phyloP scores from a whole-genome alignment of 2,888 invertebrate genomes.

The Sepiola atlantica region DNA sequence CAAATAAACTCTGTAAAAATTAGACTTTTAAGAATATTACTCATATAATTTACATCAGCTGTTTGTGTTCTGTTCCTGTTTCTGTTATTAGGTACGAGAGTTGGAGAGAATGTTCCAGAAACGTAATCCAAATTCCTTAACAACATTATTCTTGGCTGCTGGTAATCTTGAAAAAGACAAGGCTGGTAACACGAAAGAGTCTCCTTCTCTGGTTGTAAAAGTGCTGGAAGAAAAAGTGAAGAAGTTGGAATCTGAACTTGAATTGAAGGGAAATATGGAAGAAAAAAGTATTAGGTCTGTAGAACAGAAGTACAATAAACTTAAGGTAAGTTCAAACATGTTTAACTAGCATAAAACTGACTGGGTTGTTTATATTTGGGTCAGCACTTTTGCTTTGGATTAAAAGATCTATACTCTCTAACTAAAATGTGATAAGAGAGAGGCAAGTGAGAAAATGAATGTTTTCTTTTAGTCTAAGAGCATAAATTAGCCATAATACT shows the following conservation, averaged over 20 bases:
- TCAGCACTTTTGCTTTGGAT: no score
- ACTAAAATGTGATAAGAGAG: no score
- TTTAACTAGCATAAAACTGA: no score
- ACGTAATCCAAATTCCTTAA: slow-evolving; percentile 72
- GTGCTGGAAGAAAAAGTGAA: slow-evolving; percentile 68
- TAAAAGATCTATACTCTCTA: no score
- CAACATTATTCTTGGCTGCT: slow-evolving; percentile 72
- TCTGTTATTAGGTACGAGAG: slow-evolving; percentile 67
- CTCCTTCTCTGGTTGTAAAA: slow-evolving; percentile 56
- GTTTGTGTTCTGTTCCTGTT: neutral
- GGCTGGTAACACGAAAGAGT: slow-evolving; percentile 54
- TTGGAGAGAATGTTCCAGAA: slow-evolving; percentile 72
- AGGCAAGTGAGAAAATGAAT: no score
- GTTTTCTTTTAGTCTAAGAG: no score
- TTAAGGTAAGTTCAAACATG: slow-evolving; percentile 64
- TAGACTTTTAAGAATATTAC: no score
- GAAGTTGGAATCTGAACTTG: slow-evolving; percentile 70
- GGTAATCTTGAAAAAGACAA: slow-evolving; percentile 53
- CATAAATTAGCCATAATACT: no score
- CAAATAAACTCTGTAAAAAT: neutral
- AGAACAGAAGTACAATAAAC: slow-evolving; percentile 72
- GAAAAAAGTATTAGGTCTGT: slow-evolving; percentile 66
- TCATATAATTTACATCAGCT: neutral
- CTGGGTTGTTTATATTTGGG: no score
- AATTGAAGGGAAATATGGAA: slow-evolving; percentile 68